Base-by-base conservation (phyloP, 2,797 vertebrate species). In the Oreonectes daqikongensis region DNA sequence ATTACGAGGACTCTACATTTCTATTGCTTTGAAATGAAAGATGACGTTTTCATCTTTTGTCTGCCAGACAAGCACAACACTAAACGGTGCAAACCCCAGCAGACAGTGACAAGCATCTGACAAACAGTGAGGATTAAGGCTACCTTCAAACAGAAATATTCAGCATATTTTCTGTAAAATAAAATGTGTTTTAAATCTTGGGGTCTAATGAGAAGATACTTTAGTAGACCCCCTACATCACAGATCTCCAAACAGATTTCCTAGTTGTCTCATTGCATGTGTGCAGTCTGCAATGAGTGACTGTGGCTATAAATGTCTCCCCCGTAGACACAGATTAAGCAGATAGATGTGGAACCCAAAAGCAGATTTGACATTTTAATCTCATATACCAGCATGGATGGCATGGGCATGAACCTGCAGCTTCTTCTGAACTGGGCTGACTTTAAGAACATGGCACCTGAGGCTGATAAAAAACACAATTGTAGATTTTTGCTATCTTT, bases 371-470 rank as follows among this genome's bases (percentile, higher is more conserved):
- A 44, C 8, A 50, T 38, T 32, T 76, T 26, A 60, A 69, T 38
- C 69, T 63, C 57, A 53, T 72, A 60, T 50, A 52, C 32, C 50
- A 79, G 82, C 75, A 83, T 59, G 42, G 64, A 53, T n/a, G 60
- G 76, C 76, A 76, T 79, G 72, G 53, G 57, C 64, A 66, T 66
- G 69, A 53, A 52, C 38, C 53, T 57, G 65, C 52, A 71, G 46
- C 44, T 53, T 63, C 74, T 63, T 48, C 60, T 77, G 22, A 72
- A 73, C 50, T 64, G 68, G 57, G 67, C 61, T 69, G 70, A 38
- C 38, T 18, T 67, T 69, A 46, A 20, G 52, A 69, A 53, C 65
- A 72, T 42, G 38, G 12, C 46, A 55, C 18, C 9, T 42, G 50
- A 50, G 24, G 17, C 22, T 22, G 65, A 70, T 14, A 35, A 42